phyloP scores from a whole-genome alignment of 2,888 invertebrate species.

The Mactromeris polynyma region DNA sequence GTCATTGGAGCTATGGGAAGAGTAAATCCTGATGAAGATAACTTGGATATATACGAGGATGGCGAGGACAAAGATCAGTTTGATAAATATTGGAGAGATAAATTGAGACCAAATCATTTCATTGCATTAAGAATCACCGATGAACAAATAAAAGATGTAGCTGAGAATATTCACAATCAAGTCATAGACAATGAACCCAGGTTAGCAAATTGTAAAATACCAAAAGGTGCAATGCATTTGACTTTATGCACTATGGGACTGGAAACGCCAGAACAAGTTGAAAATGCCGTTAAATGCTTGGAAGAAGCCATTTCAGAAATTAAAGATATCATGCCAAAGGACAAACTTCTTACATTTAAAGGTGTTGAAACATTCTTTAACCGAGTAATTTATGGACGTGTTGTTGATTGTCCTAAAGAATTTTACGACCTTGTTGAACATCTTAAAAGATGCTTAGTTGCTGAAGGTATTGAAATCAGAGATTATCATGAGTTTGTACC shows the following conservation, averaged over 20 bases:
- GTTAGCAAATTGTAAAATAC: constrained; percentile 85
- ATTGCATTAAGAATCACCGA: constrained; percentile 86
- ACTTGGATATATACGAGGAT: constrained; percentile 41
- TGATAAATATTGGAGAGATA: constrained; percentile 79
- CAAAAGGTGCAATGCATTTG: constrained; percentile 85
- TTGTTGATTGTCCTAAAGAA: constrained; percentile 81
- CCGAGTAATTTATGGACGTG: constrained; percentile 87
- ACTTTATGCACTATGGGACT: constrained; percentile 87
- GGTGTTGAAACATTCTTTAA: constrained; percentile 86
- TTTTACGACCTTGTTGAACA: constrained; percentile 84
- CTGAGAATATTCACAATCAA: constrained; percentile 82
- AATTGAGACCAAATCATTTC: constrained; percentile 87
- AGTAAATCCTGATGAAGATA: constrained; percentile 26
- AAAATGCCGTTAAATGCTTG: constrained; percentile 77
- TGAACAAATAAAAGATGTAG: constrained; percentile 77
- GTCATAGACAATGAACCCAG: constrained; percentile 84
- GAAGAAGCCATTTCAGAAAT: constrained; percentile 75
- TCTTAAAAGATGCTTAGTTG: constrained; percentile 80
- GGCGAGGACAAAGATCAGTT: constrained; percentile 55
- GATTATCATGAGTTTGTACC: constrained; percentile 87
- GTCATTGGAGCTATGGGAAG: constrained; percentile 38
- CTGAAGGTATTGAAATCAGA: constrained; percentile 84
- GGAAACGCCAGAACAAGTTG: constrained; percentile 82
- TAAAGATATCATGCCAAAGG: constrained; percentile 71
- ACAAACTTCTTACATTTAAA: constrained; percentile 77